Base-by-base conservation (phyloP, 2,797 vertebrate species). In the Eulemur coronatus region DNA sequence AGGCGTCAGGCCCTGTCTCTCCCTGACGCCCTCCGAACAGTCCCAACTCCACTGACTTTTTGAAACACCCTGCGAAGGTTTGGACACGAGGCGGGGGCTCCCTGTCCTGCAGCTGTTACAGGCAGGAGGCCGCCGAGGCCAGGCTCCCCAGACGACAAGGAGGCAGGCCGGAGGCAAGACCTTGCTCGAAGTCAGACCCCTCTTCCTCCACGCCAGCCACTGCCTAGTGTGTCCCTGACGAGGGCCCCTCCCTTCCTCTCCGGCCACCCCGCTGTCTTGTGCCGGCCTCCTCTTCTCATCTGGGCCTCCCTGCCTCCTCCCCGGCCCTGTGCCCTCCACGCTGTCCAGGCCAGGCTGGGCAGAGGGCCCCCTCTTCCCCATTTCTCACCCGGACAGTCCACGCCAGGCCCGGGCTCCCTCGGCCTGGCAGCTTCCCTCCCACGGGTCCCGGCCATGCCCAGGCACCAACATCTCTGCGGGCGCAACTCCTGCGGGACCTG, bases 371-470 rank as follows among this genome's bases (percentile, higher is more conserved):
- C 12, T 22, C 20, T 48, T 52, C 63, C 35, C 69, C 18, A 2
- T 33, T 65, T 65, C 70, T 65, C 55, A 8, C 17, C 11, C 17
- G 17, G 11, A 26, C 14, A 22, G 20, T 10, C 69, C 22, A 50
- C 33, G 57, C 38, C 6, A 20, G n/a, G 14, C 18, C 17, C 5
- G 3, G 12, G n/a, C 26, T 33, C 88, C 55, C 30, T 9, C 2
- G n/a, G 48, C 6, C 46, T 0, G 7, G n/a, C 6, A 30, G 61
- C 41, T 67, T 43, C 55, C 28, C 12, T 33, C n/a, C 20, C 2
- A 28, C 3, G 0, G 3, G 24, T 10, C 57, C 73, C 35, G 20
- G 1, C 61, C 10, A 13, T 0, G 48, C 24, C 13, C 11, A 0
- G 7, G 12, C n/a, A 41, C 1, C 67, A 57, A 48, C 69, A 86